A percentile compares a stretch with the other conserved stretches of the same genome.
These are phyloP conservation scores for Leptarthrus brevirostris DNA, from an alignment of 2,888 invertebrate species.

Conservation along the genomic window DNA sequence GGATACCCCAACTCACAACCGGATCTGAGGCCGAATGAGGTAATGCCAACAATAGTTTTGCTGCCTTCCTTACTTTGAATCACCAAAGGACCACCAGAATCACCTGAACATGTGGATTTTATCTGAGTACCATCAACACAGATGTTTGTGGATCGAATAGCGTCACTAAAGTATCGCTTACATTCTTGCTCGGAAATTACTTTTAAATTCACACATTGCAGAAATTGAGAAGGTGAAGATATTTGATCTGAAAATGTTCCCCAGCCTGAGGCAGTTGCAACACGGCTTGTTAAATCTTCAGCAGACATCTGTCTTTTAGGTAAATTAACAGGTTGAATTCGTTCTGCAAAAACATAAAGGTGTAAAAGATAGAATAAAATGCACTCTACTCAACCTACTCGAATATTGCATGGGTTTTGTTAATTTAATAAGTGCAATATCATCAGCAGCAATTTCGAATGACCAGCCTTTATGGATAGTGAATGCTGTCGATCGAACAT, in stretches of 20 bases:
- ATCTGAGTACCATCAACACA: constrained; percentile 75
- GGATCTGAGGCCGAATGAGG: constrained; percentile 76
- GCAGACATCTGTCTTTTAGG: neutral
- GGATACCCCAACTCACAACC: constrained; percentile 74
- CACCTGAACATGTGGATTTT: constrained; percentile 70
- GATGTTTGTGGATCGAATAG: constrained; percentile 63
- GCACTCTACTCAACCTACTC: neutral
- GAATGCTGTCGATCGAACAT: neutral
- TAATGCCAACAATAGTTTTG: constrained; percentile 72
- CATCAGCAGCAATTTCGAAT: neutral
- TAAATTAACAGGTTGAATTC: neutral
- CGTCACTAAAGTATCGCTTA: neutral
- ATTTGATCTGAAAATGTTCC: neutral
- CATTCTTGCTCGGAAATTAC: neutral
- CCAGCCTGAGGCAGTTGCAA: constrained; percentile 6
- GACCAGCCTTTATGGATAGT: neutral
- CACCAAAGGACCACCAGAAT: constrained; percentile 81
- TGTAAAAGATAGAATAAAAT: neutral
- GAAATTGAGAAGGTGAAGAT: neutral
- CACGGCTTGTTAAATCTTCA: neutral
- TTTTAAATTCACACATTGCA: neutral
- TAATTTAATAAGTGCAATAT: constrained; percentile 4
- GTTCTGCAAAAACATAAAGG: neutral
- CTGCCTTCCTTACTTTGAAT: constrained; percentile 61
- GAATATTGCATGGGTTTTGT: neutral